A percentile compares a stretch with the other conserved stretches of the same genome.
These are phyloP conservation scores for Mustelus asterias DNA, from an alignment of 2,113 vertebrate species.

Conservation along the genomic window DNA sequence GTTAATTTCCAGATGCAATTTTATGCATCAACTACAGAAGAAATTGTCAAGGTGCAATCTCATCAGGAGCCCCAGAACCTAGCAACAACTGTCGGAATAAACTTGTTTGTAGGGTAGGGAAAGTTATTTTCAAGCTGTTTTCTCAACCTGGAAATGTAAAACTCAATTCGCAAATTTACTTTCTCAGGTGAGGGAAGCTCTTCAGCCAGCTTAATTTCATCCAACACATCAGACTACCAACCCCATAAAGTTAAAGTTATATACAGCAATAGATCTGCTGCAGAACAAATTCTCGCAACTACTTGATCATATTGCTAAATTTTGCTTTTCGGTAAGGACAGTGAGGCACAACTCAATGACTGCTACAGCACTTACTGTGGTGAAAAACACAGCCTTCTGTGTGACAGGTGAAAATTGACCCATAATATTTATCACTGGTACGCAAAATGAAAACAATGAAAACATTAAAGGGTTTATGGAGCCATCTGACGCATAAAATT, in stretches of 20 bases:
- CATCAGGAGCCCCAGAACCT: background rate
- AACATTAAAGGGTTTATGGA: background rate
- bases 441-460: background rate
- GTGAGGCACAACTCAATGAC: background rate
- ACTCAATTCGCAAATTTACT: background rate
- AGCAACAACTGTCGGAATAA: background rate
- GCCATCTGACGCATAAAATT: background rate
- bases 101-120: background rate
- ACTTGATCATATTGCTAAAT: background rate
- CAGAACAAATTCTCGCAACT: background rate
- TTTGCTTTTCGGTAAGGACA: background rate
- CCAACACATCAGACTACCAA: background rate
- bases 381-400: background rate
- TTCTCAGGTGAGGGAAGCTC: background rate
- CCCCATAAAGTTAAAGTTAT: background rate
- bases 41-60: background rate
- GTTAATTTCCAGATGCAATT: background rate
- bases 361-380: background rate
- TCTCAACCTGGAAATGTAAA: background rate
- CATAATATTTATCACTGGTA: background rate
- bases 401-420: background rate
- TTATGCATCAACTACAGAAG: background rate
- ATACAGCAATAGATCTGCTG: background rate
- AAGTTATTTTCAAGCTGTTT: background rate
- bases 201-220: background rate